Evolutionary conservation across 2,888 invertebrate genomes (phyloP).

Genomic region (Epinotia ramella): DNA sequence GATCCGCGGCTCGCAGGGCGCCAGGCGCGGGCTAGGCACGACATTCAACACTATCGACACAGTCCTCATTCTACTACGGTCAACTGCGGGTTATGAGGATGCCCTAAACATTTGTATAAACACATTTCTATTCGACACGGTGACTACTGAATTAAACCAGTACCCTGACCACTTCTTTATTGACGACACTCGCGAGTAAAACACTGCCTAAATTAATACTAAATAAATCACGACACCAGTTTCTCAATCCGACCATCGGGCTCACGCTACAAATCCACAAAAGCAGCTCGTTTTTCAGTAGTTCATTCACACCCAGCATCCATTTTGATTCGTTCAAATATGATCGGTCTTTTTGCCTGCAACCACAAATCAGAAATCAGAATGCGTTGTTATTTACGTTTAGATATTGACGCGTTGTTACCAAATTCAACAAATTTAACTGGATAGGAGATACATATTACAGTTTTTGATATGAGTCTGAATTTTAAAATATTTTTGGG

Average conservation of each 20-base stretch:
- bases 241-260: constrained; percentile 76
- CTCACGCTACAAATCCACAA: constrained; percentile 84
- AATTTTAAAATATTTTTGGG: not conserved
- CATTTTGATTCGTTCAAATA: constrained; percentile 86
- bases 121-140: constrained; percentile 84
- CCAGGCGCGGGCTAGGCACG: constrained; percentile 68
- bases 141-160: constrained; percentile 73
- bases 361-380: constrained; percentile 67
- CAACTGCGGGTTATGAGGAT: constrained; percentile 79
- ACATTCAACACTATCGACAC: constrained; percentile 76
- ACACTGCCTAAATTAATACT: constrained; percentile 70
- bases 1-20: constrained; percentile 69
- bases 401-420: constrained; percentile 51
- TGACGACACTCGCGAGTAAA: constrained; percentile 65
- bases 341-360: constrained; percentile 78
- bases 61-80: constrained; percentile 83
- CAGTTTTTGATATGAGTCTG: not conserved
- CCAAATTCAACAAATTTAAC: not conserved
- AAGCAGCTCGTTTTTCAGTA: constrained; percentile 84
- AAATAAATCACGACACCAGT: constrained; percentile 76
- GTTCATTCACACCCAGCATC: constrained; percentile 86
- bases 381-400: constrained; percentile 65
- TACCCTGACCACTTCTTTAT: constrained; percentile 61
- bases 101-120: constrained; percentile 77
- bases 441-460: not conserved